A percentile compares a stretch with the other conserved stretches of the same genome.
Evolutionary conservation across 2,113 vertebrate genomes (phyloP).

Genomic region (Pithys albifrons): DNA sequence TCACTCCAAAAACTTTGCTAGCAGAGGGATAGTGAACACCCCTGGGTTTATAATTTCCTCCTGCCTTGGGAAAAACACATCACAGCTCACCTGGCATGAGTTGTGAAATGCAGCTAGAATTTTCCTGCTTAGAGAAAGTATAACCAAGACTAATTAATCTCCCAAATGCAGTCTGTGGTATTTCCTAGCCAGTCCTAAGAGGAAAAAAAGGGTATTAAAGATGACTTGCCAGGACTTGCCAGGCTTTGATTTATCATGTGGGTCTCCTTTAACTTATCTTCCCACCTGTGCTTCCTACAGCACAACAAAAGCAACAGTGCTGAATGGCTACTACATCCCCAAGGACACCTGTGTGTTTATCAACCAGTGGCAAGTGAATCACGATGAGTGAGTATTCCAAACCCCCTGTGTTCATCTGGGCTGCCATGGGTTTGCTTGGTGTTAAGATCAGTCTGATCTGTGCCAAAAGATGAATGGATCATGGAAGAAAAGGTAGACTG

Average conservation of each 20-base stretch:
- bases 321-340: constrained; percentile 90
- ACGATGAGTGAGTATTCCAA: constrained; percentile 85
- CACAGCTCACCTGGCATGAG: background rate
- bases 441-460: rapidly evolving
- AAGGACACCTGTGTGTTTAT: constrained; percentile 90
- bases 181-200: background rate
- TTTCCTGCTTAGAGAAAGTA: background rate
- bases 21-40: rapidly evolving
- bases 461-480: rapidly evolving
- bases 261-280: background rate
- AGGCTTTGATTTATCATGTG: rapidly evolving
- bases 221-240: rapidly evolving
- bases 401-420: rapidly evolving
- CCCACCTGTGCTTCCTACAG: constrained; percentile 57
- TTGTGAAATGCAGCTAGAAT: background rate
- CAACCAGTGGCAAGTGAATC: constrained; percentile 97
- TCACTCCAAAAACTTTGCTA: background rate
- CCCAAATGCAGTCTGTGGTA: background rate
- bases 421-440: rapidly evolving
- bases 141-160: background rate
- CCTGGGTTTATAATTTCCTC: background rate
- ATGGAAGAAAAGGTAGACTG: rapidly evolving
- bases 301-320: constrained; percentile 80
- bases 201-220: background rate
- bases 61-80: background rate